Conservation (phyloP, 2,888 invertebrate species). For the Leuctra nigra region DNA sequence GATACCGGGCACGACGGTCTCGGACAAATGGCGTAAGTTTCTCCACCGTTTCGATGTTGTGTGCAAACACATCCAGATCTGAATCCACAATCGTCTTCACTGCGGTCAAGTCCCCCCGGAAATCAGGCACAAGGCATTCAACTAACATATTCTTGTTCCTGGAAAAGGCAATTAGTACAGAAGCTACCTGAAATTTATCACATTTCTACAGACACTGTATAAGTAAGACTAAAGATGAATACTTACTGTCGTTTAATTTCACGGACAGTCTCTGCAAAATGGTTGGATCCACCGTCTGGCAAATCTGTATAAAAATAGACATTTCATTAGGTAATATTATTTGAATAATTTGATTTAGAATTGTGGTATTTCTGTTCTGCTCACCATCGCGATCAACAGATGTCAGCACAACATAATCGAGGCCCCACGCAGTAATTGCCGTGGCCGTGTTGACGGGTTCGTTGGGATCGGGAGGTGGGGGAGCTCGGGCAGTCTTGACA, state of each 20-base stretch:
- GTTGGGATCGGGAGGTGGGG: conserved; percentile 79
- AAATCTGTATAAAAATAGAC: conserved; percentile 64
- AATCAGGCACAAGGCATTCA: conserved; percentile 96
- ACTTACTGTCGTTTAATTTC: conserved; percentile 74
- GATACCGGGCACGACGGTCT: conserved; percentile 87
- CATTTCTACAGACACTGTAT: too few relatives aligned
- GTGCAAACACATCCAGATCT: conserved; percentile 94
- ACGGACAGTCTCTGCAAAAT: conserved; percentile 86
- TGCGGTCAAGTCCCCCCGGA: conserved; percentile 70
- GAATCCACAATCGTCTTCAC: conserved; percentile 69
- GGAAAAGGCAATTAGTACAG: conserved; percentile 19
- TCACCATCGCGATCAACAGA: conserved; percentile 96
- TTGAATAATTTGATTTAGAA: too few relatives aligned
- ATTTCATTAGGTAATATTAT: neutral
- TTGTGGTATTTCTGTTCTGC: too few relatives aligned
- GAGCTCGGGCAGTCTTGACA: conserved; percentile 88
- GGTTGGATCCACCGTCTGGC: conserved; percentile 86
- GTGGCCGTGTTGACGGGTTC: conserved; percentile 91
- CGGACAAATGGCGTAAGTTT: conserved; percentile 84
- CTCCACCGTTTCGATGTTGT: conserved; percentile 97
- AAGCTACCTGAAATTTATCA: neutral
- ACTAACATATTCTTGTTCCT: conserved; percentile 80
- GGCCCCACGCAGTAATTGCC: conserved; percentile 89
- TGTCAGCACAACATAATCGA: conserved; percentile 95
- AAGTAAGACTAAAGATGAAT: neutral